phyloP scores from a whole-genome alignment of 2,797 vertebrate genomes.

The Staurois parvus region DNA sequence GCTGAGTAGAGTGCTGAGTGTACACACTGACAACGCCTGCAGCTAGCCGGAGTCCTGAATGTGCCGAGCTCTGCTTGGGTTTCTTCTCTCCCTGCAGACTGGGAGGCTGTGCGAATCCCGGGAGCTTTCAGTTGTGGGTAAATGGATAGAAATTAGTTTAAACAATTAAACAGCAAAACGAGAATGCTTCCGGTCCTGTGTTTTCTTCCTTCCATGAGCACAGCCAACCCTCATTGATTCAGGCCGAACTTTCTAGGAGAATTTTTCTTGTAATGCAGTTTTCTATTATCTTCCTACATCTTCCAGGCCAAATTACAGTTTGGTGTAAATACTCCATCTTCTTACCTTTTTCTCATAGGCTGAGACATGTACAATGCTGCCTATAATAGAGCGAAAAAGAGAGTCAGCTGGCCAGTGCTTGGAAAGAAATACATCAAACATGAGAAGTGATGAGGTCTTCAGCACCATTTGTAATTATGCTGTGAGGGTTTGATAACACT shows the following conservation, averaged over 20 bases:
- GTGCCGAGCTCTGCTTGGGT: background rate
- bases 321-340: too few relatives aligned
- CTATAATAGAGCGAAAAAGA: too few relatives aligned
- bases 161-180: slow-evolving; percentile 22
- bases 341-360: too few relatives aligned
- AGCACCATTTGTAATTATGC: too few relatives aligned
- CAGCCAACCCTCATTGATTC: background rate
- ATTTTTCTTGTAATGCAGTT: too few relatives aligned
- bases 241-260: background rate
- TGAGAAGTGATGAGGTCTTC: too few relatives aligned
- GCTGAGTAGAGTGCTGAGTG: background rate
- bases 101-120: background rate
- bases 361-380: too few relatives aligned
- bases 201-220: background rate
- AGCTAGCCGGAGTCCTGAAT: background rate
- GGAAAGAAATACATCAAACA: too few relatives aligned
- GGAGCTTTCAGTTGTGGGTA: slow-evolving; percentile 5
- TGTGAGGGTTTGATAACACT: too few relatives aligned
- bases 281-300: too few relatives aligned
- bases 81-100: background rate
- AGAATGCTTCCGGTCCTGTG: slow-evolving; percentile 2
- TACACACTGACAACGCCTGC: background rate
- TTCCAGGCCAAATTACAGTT: too few relatives aligned
- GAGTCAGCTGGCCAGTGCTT: too few relatives aligned
- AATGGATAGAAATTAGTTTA: slow-evolving; percentile 39